These are phyloP conservation scores for Electrona antarctica DNA, from an alignment of 2,113 vertebrate genomes.

Conservation along the genomic window DNA sequence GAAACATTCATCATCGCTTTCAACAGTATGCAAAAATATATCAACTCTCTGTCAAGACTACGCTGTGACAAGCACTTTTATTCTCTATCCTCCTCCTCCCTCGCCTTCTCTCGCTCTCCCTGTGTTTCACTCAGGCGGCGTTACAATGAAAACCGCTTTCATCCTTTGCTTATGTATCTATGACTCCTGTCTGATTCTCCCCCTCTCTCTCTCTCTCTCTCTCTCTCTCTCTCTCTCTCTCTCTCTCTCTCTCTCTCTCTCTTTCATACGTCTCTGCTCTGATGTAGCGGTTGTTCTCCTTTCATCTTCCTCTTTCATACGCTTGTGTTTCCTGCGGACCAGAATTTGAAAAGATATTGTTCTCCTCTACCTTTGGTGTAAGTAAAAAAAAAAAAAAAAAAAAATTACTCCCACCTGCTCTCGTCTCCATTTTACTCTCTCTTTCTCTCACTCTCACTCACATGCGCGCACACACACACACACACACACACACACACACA, in stretches of 20 bases:
- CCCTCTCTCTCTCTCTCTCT: constrained; percentile 17
- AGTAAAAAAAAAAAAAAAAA: constrained; percentile 26
- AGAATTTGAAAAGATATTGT: constrained; percentile 41
- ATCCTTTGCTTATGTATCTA: constrained; percentile 34
- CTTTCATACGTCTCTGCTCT: constrained; percentile 28
- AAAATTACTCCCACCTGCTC: constrained; percentile 48
- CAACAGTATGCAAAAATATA: constrained; percentile 26
- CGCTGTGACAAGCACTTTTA: constrained; percentile 32
- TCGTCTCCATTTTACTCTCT: constrained; percentile 24
- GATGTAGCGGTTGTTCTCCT: constrained; percentile 29
- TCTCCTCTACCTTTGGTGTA: constrained; percentile 52
- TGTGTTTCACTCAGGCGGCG: constrained; percentile 32
- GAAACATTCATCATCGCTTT: no score
- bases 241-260: constrained; percentile 15
- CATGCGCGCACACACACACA: not conserved
- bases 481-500: not conserved
- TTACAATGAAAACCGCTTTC: constrained; percentile 36
- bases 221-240: constrained; percentile 26
- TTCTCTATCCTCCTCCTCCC: constrained; percentile 11
- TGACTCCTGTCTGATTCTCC: constrained; percentile 14
- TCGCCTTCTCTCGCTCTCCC: not conserved
- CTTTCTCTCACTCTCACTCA: not conserved
- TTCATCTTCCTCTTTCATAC: constrained; percentile 68
- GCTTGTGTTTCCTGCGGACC: constrained; percentile 46
- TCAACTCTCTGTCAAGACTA: constrained; percentile 41